Evolutionary conservation across 2,797 vertebrate genomes (phyloP).

Genomic region (Cossypha dichroa): DNA sequence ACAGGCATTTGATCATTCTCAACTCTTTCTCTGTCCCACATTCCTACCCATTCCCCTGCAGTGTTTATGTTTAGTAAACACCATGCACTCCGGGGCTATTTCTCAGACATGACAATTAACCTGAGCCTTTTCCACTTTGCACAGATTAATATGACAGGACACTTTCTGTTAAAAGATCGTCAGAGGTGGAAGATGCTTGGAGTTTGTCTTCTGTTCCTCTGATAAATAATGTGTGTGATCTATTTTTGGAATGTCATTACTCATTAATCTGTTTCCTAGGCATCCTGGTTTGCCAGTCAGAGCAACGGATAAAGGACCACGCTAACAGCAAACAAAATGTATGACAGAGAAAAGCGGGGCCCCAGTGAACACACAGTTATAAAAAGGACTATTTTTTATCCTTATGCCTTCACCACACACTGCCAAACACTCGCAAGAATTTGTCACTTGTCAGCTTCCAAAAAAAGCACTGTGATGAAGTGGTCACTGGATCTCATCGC

Average conservation of each 20-base stretch:
- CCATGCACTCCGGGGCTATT: neutral
- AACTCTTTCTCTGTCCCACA: neutral
- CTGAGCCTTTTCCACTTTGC: neutral
- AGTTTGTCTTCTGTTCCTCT: neutral
- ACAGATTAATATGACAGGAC: neutral
- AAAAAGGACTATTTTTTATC: neutral
- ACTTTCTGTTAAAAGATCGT: neutral
- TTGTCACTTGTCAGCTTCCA: neutral
- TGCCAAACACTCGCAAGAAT: neutral
- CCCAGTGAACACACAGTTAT: neutral
- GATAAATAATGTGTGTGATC: neutral
- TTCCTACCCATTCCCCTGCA: neutral
- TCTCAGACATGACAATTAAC: slow-evolving; percentile 29
- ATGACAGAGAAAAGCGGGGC: neutral
- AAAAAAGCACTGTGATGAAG: neutral
- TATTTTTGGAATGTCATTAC: neutral
- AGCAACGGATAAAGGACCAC: neutral
- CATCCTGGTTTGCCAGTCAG: neutral
- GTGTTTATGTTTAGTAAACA: slow-evolving; percentile 12
- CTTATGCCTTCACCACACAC: neutral
- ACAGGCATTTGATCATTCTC: neutral
- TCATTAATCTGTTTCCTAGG: neutral
- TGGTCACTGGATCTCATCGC: fast-evolving
- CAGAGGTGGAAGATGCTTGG: neutral
- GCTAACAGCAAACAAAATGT: neutral